These are phyloP conservation scores for Drosophila siamana DNA, from an alignment of 2,888 invertebrate genomes.

Conservation along the genomic window DNA sequence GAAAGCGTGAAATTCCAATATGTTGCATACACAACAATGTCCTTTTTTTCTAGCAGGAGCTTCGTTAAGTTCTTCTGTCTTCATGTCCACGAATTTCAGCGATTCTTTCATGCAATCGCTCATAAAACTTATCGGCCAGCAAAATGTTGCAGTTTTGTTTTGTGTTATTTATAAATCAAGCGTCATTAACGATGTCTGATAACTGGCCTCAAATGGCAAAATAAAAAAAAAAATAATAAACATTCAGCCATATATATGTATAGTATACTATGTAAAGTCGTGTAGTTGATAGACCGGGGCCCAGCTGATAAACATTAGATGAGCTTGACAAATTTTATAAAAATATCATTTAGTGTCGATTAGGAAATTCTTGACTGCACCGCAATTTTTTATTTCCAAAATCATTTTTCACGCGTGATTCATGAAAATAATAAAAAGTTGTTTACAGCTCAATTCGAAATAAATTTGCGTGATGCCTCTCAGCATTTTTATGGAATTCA, in stretches of 20 bases:
- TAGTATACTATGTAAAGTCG: not conserved
- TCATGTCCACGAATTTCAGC: not conserved
- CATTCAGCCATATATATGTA: not conserved
- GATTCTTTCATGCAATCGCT: not conserved
- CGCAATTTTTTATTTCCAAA: not conserved
- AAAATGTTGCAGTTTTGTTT: constrained; percentile 11
- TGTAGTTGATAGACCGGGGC: constrained; percentile 25
- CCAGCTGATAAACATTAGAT: constrained; percentile 28
- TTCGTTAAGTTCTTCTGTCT: too few relatives aligned
- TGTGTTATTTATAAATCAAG: constrained; percentile 44
- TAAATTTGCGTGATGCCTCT: not conserved
- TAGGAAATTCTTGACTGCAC: constrained; percentile 4
- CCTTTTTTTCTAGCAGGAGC: too few relatives aligned
- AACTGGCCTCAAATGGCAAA: constrained; percentile 5
- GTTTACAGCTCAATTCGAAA: not conserved
- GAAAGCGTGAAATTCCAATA: not conserved
- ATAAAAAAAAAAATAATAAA: not conserved
- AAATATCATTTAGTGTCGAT: constrained; percentile 1
- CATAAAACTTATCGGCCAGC: constrained; percentile 34
- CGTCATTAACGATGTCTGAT: constrained; percentile 39
- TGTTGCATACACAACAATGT: not conserved
- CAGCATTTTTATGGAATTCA: not conserved
- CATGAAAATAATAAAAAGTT: not conserved
- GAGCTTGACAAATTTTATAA: constrained; percentile 15
- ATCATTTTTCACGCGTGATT: constrained; percentile 10